Percentiles rank a stretch among this genome's conserved stretches.
phyloP scores from a whole-genome alignment of 2,888 invertebrate genomes.

The Plusia festucae region DNA sequence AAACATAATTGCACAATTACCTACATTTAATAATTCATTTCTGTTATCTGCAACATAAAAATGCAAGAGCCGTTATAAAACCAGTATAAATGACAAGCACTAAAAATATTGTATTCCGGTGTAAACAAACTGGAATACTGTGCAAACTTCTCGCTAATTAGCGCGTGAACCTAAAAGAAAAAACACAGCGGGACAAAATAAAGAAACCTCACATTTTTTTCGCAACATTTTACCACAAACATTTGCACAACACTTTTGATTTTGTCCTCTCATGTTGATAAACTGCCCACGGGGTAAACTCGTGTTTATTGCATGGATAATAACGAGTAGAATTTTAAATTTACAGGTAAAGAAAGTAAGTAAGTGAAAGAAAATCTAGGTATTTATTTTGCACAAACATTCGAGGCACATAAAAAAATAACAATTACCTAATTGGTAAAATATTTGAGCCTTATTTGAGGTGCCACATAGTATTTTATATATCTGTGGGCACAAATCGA shows the following conservation, averaged over 20 bases:
- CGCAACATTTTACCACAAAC: background rate
- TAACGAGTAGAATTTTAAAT: background rate
- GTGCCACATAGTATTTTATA: too few relatives aligned
- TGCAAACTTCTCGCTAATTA: constrained; percentile 12
- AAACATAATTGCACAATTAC: background rate
- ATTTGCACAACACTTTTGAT: background rate
- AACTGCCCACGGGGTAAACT: constrained; percentile 6
- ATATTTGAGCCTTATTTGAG: too few relatives aligned
- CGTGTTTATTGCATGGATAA: background rate
- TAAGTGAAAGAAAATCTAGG: too few relatives aligned
- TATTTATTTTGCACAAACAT: too few relatives aligned
- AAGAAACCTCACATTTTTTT: background rate
- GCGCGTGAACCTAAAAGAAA: constrained; percentile 3
- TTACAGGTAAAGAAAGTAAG: too few relatives aligned
- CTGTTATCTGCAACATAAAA: background rate
- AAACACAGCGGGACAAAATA: background rate
- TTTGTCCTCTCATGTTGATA: background rate
- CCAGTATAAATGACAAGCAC: constrained; percentile 13
- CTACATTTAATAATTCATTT: background rate
- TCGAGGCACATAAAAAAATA: too few relatives aligned
- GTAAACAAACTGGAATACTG: background rate
- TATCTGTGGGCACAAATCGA: too few relatives aligned
- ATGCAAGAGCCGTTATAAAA: constrained; percentile 7
- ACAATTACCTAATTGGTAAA: too few relatives aligned
- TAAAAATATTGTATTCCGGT: background rate